Evolutionary conservation across 1,140 invertebrate genomes (phyloP).

Genomic region (Drosophila pandora): DNA sequence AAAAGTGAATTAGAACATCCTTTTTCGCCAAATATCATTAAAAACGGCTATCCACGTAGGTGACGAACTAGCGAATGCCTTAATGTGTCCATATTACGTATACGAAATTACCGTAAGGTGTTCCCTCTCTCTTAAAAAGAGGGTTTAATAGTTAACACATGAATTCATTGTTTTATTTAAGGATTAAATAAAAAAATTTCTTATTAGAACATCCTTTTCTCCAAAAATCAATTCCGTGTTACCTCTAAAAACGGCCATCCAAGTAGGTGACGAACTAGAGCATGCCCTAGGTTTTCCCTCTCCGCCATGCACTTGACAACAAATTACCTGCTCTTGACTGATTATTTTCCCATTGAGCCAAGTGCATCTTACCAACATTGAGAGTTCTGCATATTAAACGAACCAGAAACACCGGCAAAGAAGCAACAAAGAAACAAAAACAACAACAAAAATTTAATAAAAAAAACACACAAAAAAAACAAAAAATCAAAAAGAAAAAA

Average conservation of each 20-base stretch:
- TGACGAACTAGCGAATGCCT: neutral
- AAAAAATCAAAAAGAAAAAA: constrained; percentile 28
- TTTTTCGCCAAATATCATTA: neutral
- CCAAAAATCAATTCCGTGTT: neutral
- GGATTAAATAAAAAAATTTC: too few relatives aligned
- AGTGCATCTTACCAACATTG: constrained; percentile 34
- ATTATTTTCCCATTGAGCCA: constrained; percentile 47
- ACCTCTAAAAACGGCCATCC: neutral
- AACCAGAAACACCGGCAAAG: constrained; percentile 34
- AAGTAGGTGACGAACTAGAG: neutral
- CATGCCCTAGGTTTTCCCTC: neutral
- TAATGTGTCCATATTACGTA: neutral
- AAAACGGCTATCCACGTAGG: too few relatives aligned
- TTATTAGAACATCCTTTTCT: too few relatives aligned
- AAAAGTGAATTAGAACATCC: too few relatives aligned
- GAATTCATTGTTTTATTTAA: too few relatives aligned
- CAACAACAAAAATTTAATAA: constrained; percentile 9
- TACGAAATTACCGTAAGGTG: neutral
- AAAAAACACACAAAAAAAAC: constrained; percentile 8
- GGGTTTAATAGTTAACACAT: too few relatives aligned
- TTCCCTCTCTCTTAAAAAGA: neutral
- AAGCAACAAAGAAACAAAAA: constrained; percentile 31
- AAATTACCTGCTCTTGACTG: constrained; percentile 29
- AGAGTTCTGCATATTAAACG: constrained; percentile 43
- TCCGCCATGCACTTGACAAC: constrained; percentile 20